Evolutionary conservation across 2,113 vertebrate species (phyloP).

Genomic region (Aspidoscelis tigris): DNA sequence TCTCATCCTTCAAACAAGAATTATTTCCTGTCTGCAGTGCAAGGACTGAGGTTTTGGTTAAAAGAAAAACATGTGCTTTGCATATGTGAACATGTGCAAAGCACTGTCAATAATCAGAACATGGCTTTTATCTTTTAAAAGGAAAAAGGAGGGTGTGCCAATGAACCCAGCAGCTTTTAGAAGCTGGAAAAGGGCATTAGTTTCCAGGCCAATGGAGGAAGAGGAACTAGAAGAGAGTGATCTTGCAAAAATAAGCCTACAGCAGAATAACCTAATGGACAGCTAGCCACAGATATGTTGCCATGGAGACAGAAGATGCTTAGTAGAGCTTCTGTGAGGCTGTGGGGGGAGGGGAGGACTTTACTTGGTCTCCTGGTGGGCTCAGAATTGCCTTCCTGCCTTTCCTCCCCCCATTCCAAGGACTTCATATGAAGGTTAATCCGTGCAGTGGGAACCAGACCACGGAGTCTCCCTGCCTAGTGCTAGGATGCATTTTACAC

Average conservation of each 20-base stretch:
- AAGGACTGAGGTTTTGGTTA: not conserved
- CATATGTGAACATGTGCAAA: slow-evolving; percentile 2
- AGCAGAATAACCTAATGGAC: not conserved
- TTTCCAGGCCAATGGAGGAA: not conserved
- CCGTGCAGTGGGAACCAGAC: not conserved
- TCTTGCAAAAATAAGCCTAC: slow-evolving; percentile 10
- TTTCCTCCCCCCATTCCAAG: not conserved
- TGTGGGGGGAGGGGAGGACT: not conserved
- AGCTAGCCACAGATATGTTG: slow-evolving; percentile 12
- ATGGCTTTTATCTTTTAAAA: not conserved
- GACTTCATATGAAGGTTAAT: not conserved
- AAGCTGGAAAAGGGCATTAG: not conserved
- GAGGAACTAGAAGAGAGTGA: not conserved
- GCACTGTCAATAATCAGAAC: not conserved
- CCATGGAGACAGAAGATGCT: slow-evolving; percentile 17
- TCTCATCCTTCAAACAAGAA: too few species aligned
- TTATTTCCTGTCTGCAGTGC: too few species aligned
- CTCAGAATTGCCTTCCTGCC: not conserved
- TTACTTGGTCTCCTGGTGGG: not conserved
- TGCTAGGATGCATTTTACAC: not conserved
- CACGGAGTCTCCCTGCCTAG: not conserved
- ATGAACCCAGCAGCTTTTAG: not conserved
- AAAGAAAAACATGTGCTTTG: slow-evolving; percentile 11
- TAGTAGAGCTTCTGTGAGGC: not conserved
- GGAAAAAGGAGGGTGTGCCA: not conserved